Conservation (phyloP, 2,113 vertebrate species). For the Cryptomyrus ogoouensis region DNA sequence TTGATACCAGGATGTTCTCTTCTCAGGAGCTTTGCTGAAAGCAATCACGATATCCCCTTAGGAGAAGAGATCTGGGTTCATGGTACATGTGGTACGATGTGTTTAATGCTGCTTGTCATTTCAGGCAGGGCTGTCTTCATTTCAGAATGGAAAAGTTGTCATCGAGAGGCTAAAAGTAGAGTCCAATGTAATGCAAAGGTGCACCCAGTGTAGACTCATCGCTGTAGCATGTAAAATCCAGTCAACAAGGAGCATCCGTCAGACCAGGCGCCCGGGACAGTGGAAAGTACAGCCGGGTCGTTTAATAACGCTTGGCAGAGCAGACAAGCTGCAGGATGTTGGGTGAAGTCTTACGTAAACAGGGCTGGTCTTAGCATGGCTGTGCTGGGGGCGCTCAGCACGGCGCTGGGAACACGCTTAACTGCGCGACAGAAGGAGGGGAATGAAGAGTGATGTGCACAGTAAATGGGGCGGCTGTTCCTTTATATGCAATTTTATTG, state of each 20-base stretch:
- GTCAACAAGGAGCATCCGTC: background rate
- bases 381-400: background rate
- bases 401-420: background rate
- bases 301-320: background rate
- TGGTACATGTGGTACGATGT: background rate
- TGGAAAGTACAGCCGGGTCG: background rate
- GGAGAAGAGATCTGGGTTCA: background rate
- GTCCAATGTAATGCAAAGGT: background rate
- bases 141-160: conserved; percentile 1
- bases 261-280: background rate
- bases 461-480: background rate
- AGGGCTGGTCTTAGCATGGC: background rate
- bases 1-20: background rate
- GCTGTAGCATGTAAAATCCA: background rate
- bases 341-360: background rate
- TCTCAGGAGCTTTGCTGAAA: background rate
- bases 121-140: background rate
- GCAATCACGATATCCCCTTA: background rate
- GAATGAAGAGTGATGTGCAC: background rate
- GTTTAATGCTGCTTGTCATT: background rate
- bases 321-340: background rate
- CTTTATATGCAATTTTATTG: background rate
- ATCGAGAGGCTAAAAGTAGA: background rate
- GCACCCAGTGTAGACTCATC: background rate
- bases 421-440: background rate